phyloP scores from a whole-genome alignment of 2,888 invertebrate genomes.

The Cabera pusaria region DNA sequence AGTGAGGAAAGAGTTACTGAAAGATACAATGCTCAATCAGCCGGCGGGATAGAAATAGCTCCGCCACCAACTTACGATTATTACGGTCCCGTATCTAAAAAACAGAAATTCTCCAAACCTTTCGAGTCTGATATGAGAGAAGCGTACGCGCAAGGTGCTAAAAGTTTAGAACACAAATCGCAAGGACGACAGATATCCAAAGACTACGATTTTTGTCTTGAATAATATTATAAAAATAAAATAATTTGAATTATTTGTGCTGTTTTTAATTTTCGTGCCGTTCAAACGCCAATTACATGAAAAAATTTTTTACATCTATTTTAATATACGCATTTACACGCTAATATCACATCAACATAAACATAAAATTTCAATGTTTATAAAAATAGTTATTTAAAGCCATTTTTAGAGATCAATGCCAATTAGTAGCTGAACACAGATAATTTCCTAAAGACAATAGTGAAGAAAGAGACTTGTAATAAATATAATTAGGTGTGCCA shows the following conservation, averaged over 20 bases:
- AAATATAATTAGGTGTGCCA: constrained; percentile 9
- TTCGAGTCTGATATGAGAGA: constrained; percentile 68
- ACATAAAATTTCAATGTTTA: constrained; percentile 33
- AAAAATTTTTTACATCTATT: constrained; percentile 39
- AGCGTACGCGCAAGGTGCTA: constrained; percentile 70
- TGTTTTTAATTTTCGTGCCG: constrained; percentile 42
- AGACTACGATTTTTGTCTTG: constrained; percentile 72
- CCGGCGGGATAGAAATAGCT: constrained; percentile 80
- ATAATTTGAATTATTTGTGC: constrained; percentile 30
- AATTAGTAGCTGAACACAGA: constrained; percentile 25
- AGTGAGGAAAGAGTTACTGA: constrained; percentile 30
- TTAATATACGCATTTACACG: too few relatives aligned
- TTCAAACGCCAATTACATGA: constrained; percentile 31
- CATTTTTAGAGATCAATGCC: constrained; percentile 37
- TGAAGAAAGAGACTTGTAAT: constrained; percentile 15
- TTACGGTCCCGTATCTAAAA: constrained; percentile 77
- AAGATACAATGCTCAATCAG: constrained; percentile 32
- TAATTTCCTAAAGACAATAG: constrained; percentile 13
- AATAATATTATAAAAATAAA: constrained; percentile 36
- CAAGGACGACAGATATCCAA: constrained; percentile 56
- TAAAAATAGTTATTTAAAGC: constrained; percentile 38
- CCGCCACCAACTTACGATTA: constrained; percentile 87
- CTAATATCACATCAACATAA: constrained; percentile 52
- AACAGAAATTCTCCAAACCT: constrained; percentile 54
- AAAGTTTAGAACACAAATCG: constrained; percentile 64